Evolutionary conservation across 2,888 invertebrate genomes (phyloP), one percentile per base, ranked within the genome.

Genomic region (Chrysina gloriosa): DNA sequence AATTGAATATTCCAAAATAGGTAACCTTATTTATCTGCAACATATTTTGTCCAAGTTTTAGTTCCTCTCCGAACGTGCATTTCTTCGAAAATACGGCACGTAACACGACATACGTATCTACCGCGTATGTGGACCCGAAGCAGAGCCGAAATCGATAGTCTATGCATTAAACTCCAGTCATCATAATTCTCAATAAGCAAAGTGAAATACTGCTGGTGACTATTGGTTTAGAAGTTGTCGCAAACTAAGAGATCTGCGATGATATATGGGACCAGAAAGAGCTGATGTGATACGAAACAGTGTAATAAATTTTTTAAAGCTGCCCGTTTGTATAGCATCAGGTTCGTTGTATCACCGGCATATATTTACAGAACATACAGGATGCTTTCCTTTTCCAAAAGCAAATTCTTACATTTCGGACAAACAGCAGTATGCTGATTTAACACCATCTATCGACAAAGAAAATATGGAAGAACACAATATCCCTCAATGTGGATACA

Each of bases 121-220:
- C 21, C 3, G 7, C 21, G 45, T 23, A 45, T 45, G 21, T 21
- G 31, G 29, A 68, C 63, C 63, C 45, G 63, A 39, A 68, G 64
- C 34, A 48, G 52, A 68, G 34, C 61, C 11, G 63, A 71, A 72
- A 69, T 70, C 73, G 70, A 73, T 70, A 71, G 70, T 64, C 31
- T 67, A 73, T 70, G 69, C 73, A 72, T 73, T 72, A 73, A 70
- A 70, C 68, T 73, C 70, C 73, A 73, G 70, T 72, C 72, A 71
- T 72, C 73, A 73, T 73, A 73, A 73, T 70, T 73, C 72, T 73
- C 72, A 73, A 73, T 73, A 73, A 73, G 67, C 69, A 69, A 72
- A 70, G 70, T 73, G 71, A 73, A 73, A 73, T 73, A 69, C 65
- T 31, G 63, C 69, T 52, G 19, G 39, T 34, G 65, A 69, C 54